These are phyloP conservation scores for Leptinotarsa rubiginosa DNA, from an alignment of 2,888 invertebrate species.

Conservation along the genomic window DNA sequence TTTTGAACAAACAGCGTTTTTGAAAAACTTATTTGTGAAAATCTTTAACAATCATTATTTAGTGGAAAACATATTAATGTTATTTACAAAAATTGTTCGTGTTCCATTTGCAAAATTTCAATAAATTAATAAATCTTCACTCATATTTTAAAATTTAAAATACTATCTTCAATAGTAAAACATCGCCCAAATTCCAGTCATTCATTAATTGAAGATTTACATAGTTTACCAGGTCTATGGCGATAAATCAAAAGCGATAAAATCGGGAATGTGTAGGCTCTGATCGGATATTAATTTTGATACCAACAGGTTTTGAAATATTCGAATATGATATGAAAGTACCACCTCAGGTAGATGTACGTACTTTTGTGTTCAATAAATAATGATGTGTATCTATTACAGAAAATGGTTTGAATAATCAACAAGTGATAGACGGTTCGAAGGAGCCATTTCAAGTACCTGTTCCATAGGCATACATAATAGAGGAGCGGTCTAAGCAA, in stretches of 20 bases:
- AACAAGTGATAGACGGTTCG: background rate
- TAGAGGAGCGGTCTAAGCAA: too few relatives aligned
- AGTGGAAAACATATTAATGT: too few relatives aligned
- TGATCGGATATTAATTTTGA: conserved; percentile 31
- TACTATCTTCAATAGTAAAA: conserved; percentile 30
- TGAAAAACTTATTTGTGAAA: too few relatives aligned
- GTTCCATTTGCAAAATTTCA: background rate
- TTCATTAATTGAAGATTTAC: conserved; percentile 39
- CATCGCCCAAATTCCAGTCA: conserved; percentile 31
- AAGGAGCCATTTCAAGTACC: too few relatives aligned
- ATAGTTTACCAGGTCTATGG: conserved; percentile 19
- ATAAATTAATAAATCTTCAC: background rate
- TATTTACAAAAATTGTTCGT: background rate
- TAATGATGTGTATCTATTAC: conserved; percentile 10
- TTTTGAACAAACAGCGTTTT: too few relatives aligned
- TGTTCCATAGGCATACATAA: too few relatives aligned
- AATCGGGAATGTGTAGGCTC: conserved; percentile 31
- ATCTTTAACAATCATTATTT: too few relatives aligned
- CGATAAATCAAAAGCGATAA: conserved; percentile 34
- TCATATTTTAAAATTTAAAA: conserved; percentile 22
- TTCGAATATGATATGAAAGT: conserved; percentile 20
- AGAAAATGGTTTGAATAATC: background rate
- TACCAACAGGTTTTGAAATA: conserved; percentile 24
- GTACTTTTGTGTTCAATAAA: background rate
- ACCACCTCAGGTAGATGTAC: conserved; percentile 22